Percentiles rank a stretch among this genome's conserved stretches.
phyloP scores from a whole-genome alignment of 2,888 invertebrate species.

The Cataglyphis altisquamis region DNA sequence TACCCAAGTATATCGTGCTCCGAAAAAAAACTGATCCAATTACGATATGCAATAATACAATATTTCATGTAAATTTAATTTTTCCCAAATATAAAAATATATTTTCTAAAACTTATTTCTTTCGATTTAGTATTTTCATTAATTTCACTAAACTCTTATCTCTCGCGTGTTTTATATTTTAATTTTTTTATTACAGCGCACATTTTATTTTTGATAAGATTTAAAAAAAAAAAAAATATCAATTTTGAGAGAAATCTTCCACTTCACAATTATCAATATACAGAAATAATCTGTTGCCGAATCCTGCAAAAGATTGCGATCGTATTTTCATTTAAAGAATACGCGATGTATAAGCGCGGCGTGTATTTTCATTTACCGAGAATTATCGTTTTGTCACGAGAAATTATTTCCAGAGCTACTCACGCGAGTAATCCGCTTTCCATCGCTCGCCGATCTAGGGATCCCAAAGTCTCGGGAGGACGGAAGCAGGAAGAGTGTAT shows the following conservation, averaged over 20 bases:
- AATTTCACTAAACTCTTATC: background rate
- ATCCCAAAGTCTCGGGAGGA: background rate
- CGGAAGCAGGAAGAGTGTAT: background rate
- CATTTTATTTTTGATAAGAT: background rate
- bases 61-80: background rate
- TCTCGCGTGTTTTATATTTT: background rate
- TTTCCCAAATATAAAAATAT: background rate
- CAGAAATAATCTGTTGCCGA: background rate
- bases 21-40: background rate
- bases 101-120: background rate
- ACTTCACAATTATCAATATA: background rate
- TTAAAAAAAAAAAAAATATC: background rate
- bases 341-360: too few species aligned
- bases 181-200: background rate
- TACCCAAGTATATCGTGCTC: background rate
- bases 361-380: background rate
- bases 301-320: background rate
- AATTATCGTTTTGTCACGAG: background rate
- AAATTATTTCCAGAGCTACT: slow-evolving; percentile 13
- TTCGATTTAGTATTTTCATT: background rate
- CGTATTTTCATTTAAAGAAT: background rate
- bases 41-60: background rate
- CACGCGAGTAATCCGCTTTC: slow-evolving; percentile 12
- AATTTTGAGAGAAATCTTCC: background rate
- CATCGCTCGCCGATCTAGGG: background rate